phyloP scores from a whole-genome alignment of 2,113 vertebrate species.

The Stigmatopora nigra region DNA sequence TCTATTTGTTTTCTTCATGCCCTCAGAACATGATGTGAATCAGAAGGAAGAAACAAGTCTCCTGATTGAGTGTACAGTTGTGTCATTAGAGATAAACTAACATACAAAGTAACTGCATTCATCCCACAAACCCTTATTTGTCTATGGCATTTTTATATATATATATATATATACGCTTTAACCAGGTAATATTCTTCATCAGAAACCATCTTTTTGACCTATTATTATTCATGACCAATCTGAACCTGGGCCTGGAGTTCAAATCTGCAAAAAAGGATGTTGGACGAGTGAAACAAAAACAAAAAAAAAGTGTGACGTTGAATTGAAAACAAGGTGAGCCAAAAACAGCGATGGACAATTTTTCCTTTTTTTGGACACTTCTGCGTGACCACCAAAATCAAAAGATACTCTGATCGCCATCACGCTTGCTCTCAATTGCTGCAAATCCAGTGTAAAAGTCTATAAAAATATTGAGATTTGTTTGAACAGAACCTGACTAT shows the following conservation, averaged over 20 bases:
- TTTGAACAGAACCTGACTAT: constrained; percentile 72
- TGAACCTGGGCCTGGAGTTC: constrained; percentile 56
- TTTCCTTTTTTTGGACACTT: constrained; percentile 64
- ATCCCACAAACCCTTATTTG: constrained; percentile 54
- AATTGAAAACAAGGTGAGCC: constrained; percentile 60
- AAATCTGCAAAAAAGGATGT: constrained; percentile 60
- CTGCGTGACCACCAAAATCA: constrained; percentile 68
- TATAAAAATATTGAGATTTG: constrained; percentile 85
- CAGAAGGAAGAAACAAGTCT: constrained; percentile 69
- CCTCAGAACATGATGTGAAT: constrained; percentile 68
- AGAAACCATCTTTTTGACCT: constrained; percentile 63
- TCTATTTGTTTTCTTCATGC: constrained; percentile 57
- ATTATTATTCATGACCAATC: constrained; percentile 69
- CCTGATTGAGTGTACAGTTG: constrained; percentile 66
- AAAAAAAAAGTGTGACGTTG: constrained; percentile 38
- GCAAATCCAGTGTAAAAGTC: constrained; percentile 81
- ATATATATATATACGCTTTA: constrained; percentile 69
- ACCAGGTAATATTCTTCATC: constrained; percentile 65
- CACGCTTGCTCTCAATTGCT: constrained; percentile 65
- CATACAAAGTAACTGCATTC: constrained; percentile 46
- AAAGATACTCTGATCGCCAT: constrained; percentile 68
- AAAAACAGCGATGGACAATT: constrained; percentile 70
- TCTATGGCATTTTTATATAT: constrained; percentile 70
- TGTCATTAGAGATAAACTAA: constrained; percentile 63
- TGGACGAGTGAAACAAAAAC: constrained; percentile 59